Evolutionary conservation across 2,797 vertebrate genomes (phyloP).

Genomic region (Manis javanica): DNA sequence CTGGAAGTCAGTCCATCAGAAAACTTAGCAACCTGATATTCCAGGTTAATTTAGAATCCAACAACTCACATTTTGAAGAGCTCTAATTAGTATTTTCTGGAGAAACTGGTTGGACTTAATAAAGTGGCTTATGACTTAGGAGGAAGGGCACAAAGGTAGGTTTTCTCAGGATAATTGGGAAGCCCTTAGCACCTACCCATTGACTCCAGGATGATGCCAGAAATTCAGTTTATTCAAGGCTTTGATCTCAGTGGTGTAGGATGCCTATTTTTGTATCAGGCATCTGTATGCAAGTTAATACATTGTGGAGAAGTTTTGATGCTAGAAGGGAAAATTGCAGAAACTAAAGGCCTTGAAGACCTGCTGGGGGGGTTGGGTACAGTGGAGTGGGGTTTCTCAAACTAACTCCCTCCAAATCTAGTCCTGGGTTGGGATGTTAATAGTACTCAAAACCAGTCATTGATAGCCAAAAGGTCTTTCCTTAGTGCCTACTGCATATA

Average conservation of each 20-base stretch:
- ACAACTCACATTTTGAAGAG: not conserved
- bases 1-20: not conserved
- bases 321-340: not conserved
- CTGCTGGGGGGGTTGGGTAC: too few species aligned
- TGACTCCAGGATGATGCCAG: not conserved
- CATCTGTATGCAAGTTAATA: not conserved
- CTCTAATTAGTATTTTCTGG: slow-evolving; percentile 9
- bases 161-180: not conserved
- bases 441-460: not conserved
- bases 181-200: not conserved
- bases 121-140: not conserved
- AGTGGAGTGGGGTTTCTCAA: not conserved
- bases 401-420: not conserved
- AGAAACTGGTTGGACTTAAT: not conserved
- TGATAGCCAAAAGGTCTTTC: not conserved
- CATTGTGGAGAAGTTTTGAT: not conserved
- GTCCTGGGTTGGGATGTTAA: not conserved
- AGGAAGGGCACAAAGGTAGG: not conserved
- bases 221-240: not conserved
- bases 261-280: not conserved
- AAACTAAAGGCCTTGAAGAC: not conserved
- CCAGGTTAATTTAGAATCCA: not conserved
- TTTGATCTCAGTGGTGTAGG: not conserved
- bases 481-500: not conserved
- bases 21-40: not conserved